A percentile compares a stretch with the other conserved stretches of the same genome.
phyloP scores from a whole-genome alignment of 2,888 invertebrate species.

The Acanthoscelides obtectus region DNA sequence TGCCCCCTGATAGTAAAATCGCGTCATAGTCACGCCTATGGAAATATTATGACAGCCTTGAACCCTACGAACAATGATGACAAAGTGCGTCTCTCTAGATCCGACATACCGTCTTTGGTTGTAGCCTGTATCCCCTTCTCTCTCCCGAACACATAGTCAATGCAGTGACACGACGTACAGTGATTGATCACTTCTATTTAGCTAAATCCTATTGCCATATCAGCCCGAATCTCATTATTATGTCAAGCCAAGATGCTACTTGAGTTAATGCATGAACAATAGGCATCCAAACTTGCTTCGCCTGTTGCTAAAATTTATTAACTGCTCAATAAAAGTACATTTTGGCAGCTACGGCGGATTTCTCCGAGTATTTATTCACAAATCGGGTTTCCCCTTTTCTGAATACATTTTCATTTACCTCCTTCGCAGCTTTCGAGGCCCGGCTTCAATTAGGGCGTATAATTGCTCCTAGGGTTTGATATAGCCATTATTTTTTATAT shows the following conservation, averaged over 20 bases:
- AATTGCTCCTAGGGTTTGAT: background rate
- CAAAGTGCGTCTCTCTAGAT: constrained; percentile 17
- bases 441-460: background rate
- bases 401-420: background rate
- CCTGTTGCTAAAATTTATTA: constrained; percentile 51
- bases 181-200: constrained; percentile 44
- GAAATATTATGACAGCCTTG: too few species aligned
- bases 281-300: constrained; percentile 42
- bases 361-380: background rate
- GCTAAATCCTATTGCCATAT: constrained; percentile 47
- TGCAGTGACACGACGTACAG: constrained; percentile 44
- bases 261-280: constrained; percentile 49
- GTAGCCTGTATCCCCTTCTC: constrained; percentile 18
- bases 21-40: too few species aligned
- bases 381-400: background rate
- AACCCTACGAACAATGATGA: background rate
- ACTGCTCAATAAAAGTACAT: constrained; percentile 48
- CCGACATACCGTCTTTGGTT: constrained; percentile 13
- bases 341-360: constrained; percentile 22
- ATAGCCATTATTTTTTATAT: background rate
- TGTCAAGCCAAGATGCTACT: constrained; percentile 50
- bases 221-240: constrained; percentile 49
- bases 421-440: background rate
- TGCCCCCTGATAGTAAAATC: too few species aligned
- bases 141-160: constrained; percentile 29